Base-by-base conservation (phyloP, 2,888 invertebrate species). In the Hypena proboscidalis region DNA sequence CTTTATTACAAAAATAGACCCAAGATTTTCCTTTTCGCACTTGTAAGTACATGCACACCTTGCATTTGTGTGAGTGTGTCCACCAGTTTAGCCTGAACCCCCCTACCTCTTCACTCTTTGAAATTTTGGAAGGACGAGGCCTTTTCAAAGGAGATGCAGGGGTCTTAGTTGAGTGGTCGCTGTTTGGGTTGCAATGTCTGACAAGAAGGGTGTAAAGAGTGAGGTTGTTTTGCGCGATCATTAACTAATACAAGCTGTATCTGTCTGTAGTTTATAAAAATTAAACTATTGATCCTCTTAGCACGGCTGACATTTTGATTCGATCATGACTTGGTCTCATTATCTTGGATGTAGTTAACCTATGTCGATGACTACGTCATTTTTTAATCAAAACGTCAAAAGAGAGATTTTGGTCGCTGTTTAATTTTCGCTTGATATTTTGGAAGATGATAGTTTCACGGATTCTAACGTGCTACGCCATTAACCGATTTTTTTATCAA, bases 1-100 rank as follows among this genome's bases (percentile, higher is more conserved):
- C 58, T 56, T 51, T 43, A 57, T 50, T 44, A 60, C 49, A 59
- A 63, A 67, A 73, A 66, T 67, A 71, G 66, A 57, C 35, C 31
- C 34, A 43, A 47, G 60, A 63, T 72, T 67, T 64, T 66, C 63
- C 62, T 56, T 61, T 50, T 45, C 37, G 60, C 57, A 59, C 55
- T 42, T 47, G 33, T 34, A 41, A 31, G 42, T 29, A 40, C 17
- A 14, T 38, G 25, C 36, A 26, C 2, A 7, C 3, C 10, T 7
- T 32, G 4, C 21, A 9, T 7, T 13, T 55, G 66, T 68, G 53
- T 60, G 64, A 4, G 61, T 53, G 27, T 29, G 55, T 40, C 53
- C 38, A 43, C 70, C 69, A 67, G 5, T 45, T n/a, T 59, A 52
- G 9, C 11, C 36, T 49, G 63, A 58, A 32, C 45, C 56, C 26